These are phyloP conservation scores for Brassicogethes aeneus DNA, from an alignment of 2,888 invertebrate species.

Conservation along the genomic window DNA sequence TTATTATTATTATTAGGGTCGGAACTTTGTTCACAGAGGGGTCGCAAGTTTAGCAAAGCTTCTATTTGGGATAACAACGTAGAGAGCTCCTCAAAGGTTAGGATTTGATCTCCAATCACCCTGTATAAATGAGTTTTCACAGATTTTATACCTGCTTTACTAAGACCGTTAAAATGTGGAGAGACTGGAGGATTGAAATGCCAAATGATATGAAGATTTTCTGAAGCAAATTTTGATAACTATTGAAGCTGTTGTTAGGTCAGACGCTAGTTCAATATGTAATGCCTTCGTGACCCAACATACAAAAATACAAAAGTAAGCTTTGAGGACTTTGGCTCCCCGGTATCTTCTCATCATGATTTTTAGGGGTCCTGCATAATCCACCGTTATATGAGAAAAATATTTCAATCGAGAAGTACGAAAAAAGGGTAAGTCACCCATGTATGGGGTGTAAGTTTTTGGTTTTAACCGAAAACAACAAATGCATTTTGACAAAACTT, in stretches of 20 bases:
- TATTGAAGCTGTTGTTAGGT: conserved; percentile 5
- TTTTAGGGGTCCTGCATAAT: conserved; percentile 1
- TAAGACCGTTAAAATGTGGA: conserved; percentile 12
- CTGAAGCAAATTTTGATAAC: conserved; percentile 3
- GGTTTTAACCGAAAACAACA: not conserved
- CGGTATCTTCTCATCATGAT: not conserved
- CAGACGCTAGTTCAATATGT: conserved; percentile 3
- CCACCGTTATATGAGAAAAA: not conserved
- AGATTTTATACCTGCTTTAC: conserved; percentile 14
- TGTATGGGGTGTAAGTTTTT: too few species aligned
- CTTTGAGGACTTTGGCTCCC: too few species aligned
- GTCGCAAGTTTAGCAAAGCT: too few species aligned
- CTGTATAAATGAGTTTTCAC: too few species aligned
- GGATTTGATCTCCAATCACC: too few species aligned
- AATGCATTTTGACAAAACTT: too few species aligned
- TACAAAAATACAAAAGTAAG: too few species aligned
- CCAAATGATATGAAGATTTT: too few species aligned
- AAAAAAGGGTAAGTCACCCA: not conserved
- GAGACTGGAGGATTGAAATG: conserved; percentile 11
- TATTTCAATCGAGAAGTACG: not conserved
- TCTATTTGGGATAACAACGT: too few species aligned
- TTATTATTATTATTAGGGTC: too few species aligned
- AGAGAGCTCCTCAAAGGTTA: too few species aligned
- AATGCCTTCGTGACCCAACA: conserved; percentile 3
- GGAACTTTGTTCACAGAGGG: too few species aligned